Percentiles rank a stretch among this genome's conserved stretches.
Conservation (phyloP, 1,140 invertebrate genomes). For the Acromyrmex charruanus region DNA sequence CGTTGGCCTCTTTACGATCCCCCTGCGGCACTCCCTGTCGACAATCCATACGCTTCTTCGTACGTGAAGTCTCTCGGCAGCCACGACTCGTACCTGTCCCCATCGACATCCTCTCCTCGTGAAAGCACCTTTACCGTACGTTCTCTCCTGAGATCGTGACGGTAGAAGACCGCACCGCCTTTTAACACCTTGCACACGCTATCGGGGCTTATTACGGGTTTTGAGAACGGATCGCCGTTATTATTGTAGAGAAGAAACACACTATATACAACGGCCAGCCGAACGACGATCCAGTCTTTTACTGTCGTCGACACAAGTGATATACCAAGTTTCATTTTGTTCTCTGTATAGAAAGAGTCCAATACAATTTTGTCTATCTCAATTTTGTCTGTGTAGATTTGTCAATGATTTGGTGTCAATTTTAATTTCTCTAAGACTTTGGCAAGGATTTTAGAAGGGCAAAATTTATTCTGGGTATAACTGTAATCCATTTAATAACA, state of each 20-base stretch:
- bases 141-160: conserved; percentile 71
- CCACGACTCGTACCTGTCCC: conserved; percentile 77
- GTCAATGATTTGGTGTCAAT: neutral
- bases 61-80: conserved; percentile 63
- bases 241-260: conserved; percentile 54
- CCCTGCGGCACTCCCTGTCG: conserved; percentile 80
- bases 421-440: neutral
- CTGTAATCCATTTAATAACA: neutral
- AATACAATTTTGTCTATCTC: neutral
- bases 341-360: neutral
- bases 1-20: conserved; percentile 77
- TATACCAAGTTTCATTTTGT: conserved; percentile 4
- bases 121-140: conserved; percentile 75
- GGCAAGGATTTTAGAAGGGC: neutral
- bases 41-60: conserved; percentile 69
- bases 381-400: neutral
- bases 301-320: conserved; percentile 40
- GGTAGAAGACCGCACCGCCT: conserved; percentile 67
- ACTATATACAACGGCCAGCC: conserved; percentile 1
- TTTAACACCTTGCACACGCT: conserved; percentile 60
- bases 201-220: conserved; percentile 80
- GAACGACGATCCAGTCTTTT: conserved; percentile 40
- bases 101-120: conserved; percentile 71
- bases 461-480: neutral
- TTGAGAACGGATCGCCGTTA: conserved; percentile 76